Conservation (phyloP, 2,888 invertebrate genomes). For the Gerris lacustris region DNA sequence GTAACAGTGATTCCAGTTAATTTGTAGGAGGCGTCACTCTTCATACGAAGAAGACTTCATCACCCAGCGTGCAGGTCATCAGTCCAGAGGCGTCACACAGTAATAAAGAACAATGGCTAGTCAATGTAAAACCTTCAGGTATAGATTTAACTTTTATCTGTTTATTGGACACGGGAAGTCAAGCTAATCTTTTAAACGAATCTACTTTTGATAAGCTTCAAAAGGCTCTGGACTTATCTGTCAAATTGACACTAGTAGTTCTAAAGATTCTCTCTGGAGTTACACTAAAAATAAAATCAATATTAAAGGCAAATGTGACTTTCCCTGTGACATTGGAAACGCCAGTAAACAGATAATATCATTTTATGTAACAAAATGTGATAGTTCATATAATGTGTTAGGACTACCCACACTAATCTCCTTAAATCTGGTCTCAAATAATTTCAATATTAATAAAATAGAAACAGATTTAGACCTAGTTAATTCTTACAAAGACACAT, state of each 20-base stretch:
- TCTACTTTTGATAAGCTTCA: not conserved
- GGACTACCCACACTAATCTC: not conserved
- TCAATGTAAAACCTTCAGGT: not conserved
- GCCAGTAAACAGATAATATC: not conserved
- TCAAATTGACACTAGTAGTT: not conserved
- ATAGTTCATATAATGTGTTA: not conserved
- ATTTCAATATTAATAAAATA: not conserved
- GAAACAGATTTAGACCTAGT: no score
- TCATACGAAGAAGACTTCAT: no score
- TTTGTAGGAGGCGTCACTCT: not conserved
- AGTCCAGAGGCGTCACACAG: no score
- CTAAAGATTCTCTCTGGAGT: not conserved
- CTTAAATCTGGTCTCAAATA: not conserved
- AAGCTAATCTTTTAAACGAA: not conserved
- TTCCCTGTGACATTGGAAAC: not conserved
- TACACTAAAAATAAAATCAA: not conserved
- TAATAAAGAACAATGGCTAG: not conserved
- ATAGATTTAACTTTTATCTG: not conserved
- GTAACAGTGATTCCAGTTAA: not conserved
- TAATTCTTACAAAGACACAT: slow-evolving; percentile 9
- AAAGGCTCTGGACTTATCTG: not conserved
- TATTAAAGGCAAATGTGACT: not conserved
- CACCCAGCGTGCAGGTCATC: no score
- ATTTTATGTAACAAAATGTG: not conserved
- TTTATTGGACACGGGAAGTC: not conserved